Base-by-base conservation (phyloP, 2,888 invertebrate species). In the Hofmannophila pseudospretella region DNA sequence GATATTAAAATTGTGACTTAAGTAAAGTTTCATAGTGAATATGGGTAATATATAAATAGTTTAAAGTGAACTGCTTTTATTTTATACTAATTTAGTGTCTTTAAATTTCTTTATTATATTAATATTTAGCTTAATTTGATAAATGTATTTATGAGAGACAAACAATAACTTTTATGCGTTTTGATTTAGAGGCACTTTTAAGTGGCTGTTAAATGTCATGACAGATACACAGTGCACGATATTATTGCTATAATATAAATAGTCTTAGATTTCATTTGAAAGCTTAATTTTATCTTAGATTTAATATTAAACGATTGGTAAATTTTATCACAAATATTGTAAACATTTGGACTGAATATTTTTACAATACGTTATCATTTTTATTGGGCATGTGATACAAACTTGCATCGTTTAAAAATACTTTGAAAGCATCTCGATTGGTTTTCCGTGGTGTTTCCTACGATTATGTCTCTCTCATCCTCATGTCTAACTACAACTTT, bases 241-340 rank as follows among this genome's bases (percentile, higher is more conserved):
- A 54, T 67, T 70, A 71, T 64, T 75, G 64, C 70, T 72, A 71
- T 58, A 60, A 57, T 60, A 51, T 57, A 58, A 55, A 49, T 63
- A 58, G 54, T 58, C 49, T 58, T 53, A 49, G 39, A 38, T 40
- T 44, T 46, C 33, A 59, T 63, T 68, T 62, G 67, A 58, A 71
- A 75, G 75, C 70, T 68, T 70, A 77, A 76, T 63, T 58, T 34
- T 38, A 34, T 27, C 34, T 34, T 36, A 34, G 34, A 16, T 39
- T 30, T 57, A 58, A 67, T 67, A 52, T 67, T 64, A 59, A 67
- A 67, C 58, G 61, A 65, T 58, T 61, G 67, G 68, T 78, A 68
- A 70, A 77, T 67, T 70, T 73, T 80, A 82, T 82, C 78, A 82
- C 80, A 81, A 80, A 75, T 63, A 67, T 70, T 76, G 75, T 77